Base-by-base conservation (phyloP, 2,797 vertebrate species). In the Gambelia wislizenii region DNA sequence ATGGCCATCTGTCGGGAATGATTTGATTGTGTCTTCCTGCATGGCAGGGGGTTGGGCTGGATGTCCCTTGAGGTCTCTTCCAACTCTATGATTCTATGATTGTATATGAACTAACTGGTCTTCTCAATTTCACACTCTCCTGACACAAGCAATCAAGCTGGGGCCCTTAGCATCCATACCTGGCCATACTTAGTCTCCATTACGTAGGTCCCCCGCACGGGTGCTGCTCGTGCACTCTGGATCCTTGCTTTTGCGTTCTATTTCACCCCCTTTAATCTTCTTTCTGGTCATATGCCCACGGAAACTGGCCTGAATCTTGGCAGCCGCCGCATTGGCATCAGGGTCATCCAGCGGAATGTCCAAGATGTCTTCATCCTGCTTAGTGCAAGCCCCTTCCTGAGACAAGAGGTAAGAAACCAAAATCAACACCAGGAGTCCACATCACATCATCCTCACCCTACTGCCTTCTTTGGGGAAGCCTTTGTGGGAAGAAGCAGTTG, bases 251-350 rank as follows among this genome's bases (percentile, higher is more conserved):
- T 97, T 97, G 87, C 96, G 95, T 10, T 97, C 97, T 33, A 96
- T 96, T 89, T 97, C 97, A 0, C 97, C 98, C 84, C 98, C 98
- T 97, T 99, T 99, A 97, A 99, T 98, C 98, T 99, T 99, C 99
- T 99, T 99, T 92, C 98, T 97, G 92, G 99, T 99, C 99, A 99
- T 99, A 96, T 99, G 99, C 91, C 99, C 99, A 18, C 99, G 98
- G 96, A 99, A 99, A 94, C 99, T 99, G 4, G 99, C 99, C 96
- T 99, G 99, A 97, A 99, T 99, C 97, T 99, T 99, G 96, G 99
- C 98, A 0, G 99, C 99, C 0, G 99, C 99, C 47, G 99, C 98
- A 89, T 99, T 99, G 95, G 99, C 99, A 83, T 98, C 98, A 0
- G 99, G 99, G 89, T 99, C 99, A 79, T 99, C 98, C 96, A 99